These are phyloP conservation scores for Peromyscus nudipes DNA, from an alignment of 2,797 vertebrate genomes.

Conservation along the genomic window DNA sequence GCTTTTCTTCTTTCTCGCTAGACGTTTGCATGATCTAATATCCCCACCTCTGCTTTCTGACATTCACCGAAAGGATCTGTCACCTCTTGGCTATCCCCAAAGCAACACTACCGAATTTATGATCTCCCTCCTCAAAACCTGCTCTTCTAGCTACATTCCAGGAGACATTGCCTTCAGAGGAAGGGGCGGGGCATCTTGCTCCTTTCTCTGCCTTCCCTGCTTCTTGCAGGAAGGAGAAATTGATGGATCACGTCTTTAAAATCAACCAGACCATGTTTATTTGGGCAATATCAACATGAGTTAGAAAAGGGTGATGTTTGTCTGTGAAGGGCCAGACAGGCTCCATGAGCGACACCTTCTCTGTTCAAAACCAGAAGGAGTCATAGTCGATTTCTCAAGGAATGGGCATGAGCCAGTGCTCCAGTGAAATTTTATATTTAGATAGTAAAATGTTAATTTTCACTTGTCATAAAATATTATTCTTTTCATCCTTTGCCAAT, in stretches of 20 bases:
- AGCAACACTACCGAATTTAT: background rate
- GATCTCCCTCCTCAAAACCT: background rate
- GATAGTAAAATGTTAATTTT: conserved; percentile 44
- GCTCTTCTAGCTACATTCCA: background rate
- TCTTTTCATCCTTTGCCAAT: background rate
- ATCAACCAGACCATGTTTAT: background rate
- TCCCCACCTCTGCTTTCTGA: background rate
- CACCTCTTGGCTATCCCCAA: background rate
- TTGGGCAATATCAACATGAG: background rate
- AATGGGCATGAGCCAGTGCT: background rate
- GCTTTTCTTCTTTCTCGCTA: background rate
- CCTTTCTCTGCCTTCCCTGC: background rate
- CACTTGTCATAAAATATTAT: conserved; percentile 15
- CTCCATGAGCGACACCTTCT: background rate
- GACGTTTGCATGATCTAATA: background rate
- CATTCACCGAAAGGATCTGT: background rate
- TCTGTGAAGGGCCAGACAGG: background rate
- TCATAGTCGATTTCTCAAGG: background rate
- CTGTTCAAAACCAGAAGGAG: conserved; percentile 26
- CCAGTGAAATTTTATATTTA: background rate
- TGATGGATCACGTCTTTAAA: background rate
- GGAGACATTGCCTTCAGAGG: background rate
- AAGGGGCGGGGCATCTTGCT: background rate
- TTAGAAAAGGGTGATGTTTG: background rate
- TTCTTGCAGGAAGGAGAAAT: background rate